phyloP scores from a whole-genome alignment of 2,888 invertebrate species.

The Lomographa bimaculata region DNA sequence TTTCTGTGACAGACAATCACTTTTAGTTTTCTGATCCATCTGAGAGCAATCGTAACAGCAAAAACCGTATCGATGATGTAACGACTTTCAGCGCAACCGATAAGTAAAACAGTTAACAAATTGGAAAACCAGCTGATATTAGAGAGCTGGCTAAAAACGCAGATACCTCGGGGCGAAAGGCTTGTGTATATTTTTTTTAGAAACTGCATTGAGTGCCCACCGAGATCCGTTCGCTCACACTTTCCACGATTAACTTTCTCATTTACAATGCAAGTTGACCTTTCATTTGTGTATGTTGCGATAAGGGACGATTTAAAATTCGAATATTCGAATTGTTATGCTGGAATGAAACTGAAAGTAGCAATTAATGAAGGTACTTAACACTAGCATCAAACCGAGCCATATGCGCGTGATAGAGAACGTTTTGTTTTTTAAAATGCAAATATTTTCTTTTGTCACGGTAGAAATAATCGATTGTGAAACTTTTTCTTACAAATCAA shows the following conservation, averaged over 20 bases:
- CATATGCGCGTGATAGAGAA: too few relatives aligned
- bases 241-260: slow-evolving; percentile 82
- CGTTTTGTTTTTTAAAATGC: too few relatives aligned
- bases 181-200: slow-evolving; percentile 55
- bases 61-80: too few relatives aligned
- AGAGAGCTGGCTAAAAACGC: slow-evolving; percentile 34
- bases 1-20: too few relatives aligned
- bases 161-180: slow-evolving; percentile 40
- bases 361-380: not conserved
- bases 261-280: slow-evolving; percentile 76
- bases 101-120: slow-evolving; percentile 16
- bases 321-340: slow-evolving; percentile 30
- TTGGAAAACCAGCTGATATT: slow-evolving; percentile 27
- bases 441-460: too few relatives aligned
- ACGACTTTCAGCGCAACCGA: slow-evolving; percentile 9
- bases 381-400: too few relatives aligned
- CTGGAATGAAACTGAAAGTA: slow-evolving; percentile 4
- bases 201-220: slow-evolving; percentile 62
- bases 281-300: slow-evolving; percentile 70
- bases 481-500: too few relatives aligned
- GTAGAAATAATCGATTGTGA: too few relatives aligned
- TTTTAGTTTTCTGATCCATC: too few relatives aligned
- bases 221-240: slow-evolving; percentile 67
- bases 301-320: slow-evolving; percentile 61
- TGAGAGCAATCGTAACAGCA: too few relatives aligned